phyloP scores from a whole-genome alignment of 2,797 vertebrate genomes.

The Alosa sapidissima region DNA sequence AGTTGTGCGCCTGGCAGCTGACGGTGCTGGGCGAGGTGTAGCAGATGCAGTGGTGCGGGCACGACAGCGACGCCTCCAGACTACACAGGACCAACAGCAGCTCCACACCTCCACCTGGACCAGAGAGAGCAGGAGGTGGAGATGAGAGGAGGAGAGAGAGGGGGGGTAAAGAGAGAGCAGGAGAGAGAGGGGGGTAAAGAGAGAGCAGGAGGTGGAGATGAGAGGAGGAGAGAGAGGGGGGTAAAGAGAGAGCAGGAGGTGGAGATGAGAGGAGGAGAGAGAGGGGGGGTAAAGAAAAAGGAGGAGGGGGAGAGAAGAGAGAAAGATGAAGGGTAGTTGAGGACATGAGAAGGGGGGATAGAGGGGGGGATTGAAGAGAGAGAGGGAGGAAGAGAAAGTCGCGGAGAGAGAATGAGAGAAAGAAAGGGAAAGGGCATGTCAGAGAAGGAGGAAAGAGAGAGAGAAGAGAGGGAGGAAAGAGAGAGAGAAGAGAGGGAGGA shows the following conservation, averaged over 20 bases:
- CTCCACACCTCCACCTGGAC: slow-evolving; percentile 86
- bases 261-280: not conserved
- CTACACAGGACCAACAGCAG: slow-evolving; percentile 89
- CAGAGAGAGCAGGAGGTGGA: not conserved
- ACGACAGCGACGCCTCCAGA: slow-evolving; percentile 79
- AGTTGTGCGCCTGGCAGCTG: slow-evolving; percentile 97
- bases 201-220: not conserved
- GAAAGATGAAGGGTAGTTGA: not conserved
- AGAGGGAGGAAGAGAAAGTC: not conserved
- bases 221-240: not conserved
- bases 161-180: not conserved
- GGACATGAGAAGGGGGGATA: not conserved
- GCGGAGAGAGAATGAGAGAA: not conserved
- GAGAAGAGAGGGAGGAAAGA: not conserved
- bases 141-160: not conserved
- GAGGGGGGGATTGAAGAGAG: not conserved
- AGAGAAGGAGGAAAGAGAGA: not conserved
- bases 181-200: not conserved
- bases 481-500: not conserved
- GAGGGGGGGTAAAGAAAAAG: not conserved
- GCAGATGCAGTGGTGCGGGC: slow-evolving; percentile 93
- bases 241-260: slow-evolving; percentile 7
- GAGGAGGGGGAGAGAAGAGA: not conserved
- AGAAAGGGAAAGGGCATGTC: not conserved
- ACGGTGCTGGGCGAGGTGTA: slow-evolving; percentile 95